A percentile compares a stretch with the other conserved stretches of the same genome.
Conservation (phyloP, 2,888 invertebrate genomes). For the Rhorus exstirpatorius region DNA sequence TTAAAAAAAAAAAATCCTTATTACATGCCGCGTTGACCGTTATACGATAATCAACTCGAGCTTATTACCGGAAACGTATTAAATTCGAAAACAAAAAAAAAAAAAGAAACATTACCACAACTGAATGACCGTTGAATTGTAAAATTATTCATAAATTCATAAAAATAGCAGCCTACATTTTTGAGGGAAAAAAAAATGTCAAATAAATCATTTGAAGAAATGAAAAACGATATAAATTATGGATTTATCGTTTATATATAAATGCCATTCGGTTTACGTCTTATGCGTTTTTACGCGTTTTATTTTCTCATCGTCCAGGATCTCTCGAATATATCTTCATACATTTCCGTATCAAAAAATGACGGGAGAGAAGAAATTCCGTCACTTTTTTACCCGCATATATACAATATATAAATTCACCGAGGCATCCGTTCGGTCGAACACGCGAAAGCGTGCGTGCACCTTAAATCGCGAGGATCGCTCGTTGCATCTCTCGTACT, state of each 20-base stretch:
- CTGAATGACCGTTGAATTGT: not conserved
- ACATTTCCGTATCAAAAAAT: constrained; percentile 19
- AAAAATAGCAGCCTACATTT: not conserved
- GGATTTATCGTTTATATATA: constrained; percentile 15
- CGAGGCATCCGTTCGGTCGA: constrained; percentile 32
- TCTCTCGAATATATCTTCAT: constrained; percentile 31
- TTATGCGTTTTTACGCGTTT: not conserved
- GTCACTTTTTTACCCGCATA: constrained; percentile 17
- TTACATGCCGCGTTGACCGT: constrained; percentile 12
- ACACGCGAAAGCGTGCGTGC: constrained; percentile 51
- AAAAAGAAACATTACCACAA: constrained; percentile 21
- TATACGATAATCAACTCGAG: constrained; percentile 9
- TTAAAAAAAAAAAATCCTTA: constrained; percentile 27
- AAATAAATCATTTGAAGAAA: not conserved
- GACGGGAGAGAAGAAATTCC: constrained; percentile 11
- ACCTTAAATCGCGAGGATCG: constrained; percentile 39
- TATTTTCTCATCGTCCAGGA: constrained; percentile 2
- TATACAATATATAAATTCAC: constrained; percentile 20
- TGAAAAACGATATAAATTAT: not conserved
- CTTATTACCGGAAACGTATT: constrained; percentile 60
- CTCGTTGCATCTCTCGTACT: constrained; percentile 38
- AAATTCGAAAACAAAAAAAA: constrained; percentile 31
- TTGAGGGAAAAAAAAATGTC: not conserved
- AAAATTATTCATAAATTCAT: not conserved
- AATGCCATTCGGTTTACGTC: not conserved